Conservation (phyloP, 2,113 vertebrate genomes). For the Lepidothrix coronata region DNA sequence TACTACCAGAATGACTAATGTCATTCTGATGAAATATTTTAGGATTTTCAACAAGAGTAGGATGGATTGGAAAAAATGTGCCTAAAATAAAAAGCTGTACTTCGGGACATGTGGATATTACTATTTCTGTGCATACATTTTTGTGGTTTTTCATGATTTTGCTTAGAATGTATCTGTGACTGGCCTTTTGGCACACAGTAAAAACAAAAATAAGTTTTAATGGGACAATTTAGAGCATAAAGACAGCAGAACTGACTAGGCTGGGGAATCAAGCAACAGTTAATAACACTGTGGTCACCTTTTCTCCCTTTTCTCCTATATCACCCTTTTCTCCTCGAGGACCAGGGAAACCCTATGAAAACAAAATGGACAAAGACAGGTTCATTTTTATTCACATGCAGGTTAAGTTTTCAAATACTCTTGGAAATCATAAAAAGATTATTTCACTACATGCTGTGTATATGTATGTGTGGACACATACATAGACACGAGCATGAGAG, state of each 20-base stretch:
- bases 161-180: background rate
- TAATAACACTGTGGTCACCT: constrained; percentile 82
- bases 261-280: constrained; percentile 51
- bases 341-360: constrained; percentile 92
- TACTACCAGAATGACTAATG: background rate
- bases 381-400: background rate
- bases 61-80: background rate
- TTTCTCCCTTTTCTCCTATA: constrained; percentile 97
- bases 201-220: background rate
- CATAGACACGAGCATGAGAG: background rate
- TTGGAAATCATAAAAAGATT: background rate
- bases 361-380: constrained; percentile 76
- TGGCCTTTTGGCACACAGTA: constrained; percentile 72
- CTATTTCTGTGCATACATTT: background rate
- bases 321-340: constrained; percentile 97
- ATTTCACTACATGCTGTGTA: background rate
- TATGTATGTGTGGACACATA: background rate
- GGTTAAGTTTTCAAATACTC: background rate
- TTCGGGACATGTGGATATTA: background rate
- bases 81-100: background rate
- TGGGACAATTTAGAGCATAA: background rate
- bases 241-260: constrained; percentile 32
- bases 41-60: background rate
- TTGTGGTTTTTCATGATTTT: background rate
- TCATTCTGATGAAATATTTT: background rate